phyloP scores from a whole-genome alignment of 2,888 invertebrate genomes.

The Drosophila monieri region DNA sequence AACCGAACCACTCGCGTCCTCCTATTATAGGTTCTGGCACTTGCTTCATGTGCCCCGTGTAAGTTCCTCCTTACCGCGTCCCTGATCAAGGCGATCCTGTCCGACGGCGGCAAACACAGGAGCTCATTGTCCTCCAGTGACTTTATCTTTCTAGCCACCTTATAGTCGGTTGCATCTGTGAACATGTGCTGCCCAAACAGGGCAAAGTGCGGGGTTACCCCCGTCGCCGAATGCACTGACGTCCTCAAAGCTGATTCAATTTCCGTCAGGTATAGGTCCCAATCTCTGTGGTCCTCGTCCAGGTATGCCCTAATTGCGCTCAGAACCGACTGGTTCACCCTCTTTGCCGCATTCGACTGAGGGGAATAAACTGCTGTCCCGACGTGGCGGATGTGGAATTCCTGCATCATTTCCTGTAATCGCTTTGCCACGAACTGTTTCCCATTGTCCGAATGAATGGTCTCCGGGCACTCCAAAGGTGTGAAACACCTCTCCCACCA shows the following conservation, averaged over 20 bases:
- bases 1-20: too few relatives aligned
- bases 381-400: neutral
- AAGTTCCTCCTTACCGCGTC: too few relatives aligned
- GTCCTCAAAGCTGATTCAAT: neutral
- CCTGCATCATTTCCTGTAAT: neutral
- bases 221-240: neutral
- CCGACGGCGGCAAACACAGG: too few relatives aligned
- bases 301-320: too few relatives aligned
- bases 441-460: constrained; percentile 1
- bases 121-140: neutral
- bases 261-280: constrained; percentile 3
- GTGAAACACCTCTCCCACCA: neutral
- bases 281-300: constrained; percentile 1
- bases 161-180: too few relatives aligned
- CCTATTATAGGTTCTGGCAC: too few relatives aligned
- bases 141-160: neutral
- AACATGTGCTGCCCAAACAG: constrained; percentile 2
- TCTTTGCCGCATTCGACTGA: too few relatives aligned
- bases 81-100: too few relatives aligned
- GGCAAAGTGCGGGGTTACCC: neutral
- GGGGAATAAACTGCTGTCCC: constrained; percentile 4
- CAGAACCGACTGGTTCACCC: too few relatives aligned
- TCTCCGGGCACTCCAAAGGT: neutral
- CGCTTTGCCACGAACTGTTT: constrained; percentile 7
- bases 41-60: too few relatives aligned